Conservation (phyloP, 2,888 invertebrate species). For the Nomada lathburiana region DNA sequence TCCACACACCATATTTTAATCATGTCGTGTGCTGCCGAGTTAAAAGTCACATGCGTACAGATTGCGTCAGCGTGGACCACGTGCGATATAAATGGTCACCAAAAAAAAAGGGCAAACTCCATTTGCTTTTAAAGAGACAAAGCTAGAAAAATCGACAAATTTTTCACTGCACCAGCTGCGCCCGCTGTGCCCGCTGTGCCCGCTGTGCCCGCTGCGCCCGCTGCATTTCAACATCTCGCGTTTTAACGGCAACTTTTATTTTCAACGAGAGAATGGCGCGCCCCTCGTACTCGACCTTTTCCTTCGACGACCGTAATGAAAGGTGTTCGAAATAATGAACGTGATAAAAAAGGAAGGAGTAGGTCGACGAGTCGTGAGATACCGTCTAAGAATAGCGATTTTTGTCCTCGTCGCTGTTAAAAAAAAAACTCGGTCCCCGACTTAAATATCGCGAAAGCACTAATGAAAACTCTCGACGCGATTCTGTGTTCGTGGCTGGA, state of each 20-base stretch:
- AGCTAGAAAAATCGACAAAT: constrained; percentile 8
- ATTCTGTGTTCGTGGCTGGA: background rate
- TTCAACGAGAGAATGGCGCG: constrained; percentile 25
- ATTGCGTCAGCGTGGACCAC: background rate
- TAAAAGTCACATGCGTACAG: background rate
- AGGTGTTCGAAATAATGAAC: constrained; percentile 24
- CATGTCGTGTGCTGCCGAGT: background rate
- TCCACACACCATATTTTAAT: background rate
- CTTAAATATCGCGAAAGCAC: background rate
- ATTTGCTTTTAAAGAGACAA: background rate
- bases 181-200: background rate
- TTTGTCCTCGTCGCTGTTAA: background rate
- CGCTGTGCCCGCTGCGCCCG: background rate
- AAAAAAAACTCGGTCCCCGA: background rate
- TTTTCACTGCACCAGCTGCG: constrained; percentile 2
- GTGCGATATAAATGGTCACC: background rate
- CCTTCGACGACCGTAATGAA: constrained; percentile 15
- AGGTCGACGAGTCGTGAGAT: background rate
- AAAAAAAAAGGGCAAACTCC: background rate
- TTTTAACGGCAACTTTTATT: constrained; percentile 37
- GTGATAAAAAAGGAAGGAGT: background rate
- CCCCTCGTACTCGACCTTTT: background rate
- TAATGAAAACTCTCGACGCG: background rate
- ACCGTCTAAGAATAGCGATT: background rate
- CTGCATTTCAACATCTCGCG: background rate